Percentiles rank a stretch among this genome's conserved stretches.
Conservation (phyloP, 35 echinoderm and acorn worm genomes). For the Ptychodera flava region DNA sequence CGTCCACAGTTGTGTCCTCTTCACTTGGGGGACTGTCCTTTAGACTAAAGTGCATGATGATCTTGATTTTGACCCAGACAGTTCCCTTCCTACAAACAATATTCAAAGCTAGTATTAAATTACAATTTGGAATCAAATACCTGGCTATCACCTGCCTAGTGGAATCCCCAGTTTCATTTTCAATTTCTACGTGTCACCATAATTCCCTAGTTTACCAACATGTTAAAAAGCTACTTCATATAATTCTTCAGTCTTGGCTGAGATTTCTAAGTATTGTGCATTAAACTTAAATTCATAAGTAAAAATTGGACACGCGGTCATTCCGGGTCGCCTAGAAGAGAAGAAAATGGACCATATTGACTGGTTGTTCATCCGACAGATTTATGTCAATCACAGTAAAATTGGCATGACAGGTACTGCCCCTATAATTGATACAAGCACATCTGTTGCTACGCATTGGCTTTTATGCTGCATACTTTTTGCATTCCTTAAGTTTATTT, state of each 20-base stretch:
- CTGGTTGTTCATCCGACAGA: too few relatives aligned
- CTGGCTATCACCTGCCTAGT: background rate
- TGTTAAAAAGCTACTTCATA: too few relatives aligned
- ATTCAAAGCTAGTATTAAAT: background rate
- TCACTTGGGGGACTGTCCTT: background rate
- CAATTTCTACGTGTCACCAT: background rate
- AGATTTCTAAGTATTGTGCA: background rate
- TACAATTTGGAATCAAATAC: background rate
- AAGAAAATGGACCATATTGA: too few relatives aligned
- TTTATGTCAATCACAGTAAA: too few relatives aligned
- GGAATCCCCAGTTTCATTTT: background rate
- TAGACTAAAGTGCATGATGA: background rate
- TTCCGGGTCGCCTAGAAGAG: background rate
- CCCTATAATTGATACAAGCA: too few relatives aligned
- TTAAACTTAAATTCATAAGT: background rate
- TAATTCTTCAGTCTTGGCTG: background rate
- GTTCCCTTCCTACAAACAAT: background rate
- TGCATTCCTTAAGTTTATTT: too few relatives aligned
- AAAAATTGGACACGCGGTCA: background rate
- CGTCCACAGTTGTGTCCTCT: background rate
- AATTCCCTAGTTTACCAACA: background rate
- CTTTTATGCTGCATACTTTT: too few relatives aligned
- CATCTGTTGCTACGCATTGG: too few relatives aligned
- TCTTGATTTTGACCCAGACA: background rate
- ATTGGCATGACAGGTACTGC: too few relatives aligned